A percentile compares a stretch with the other conserved stretches of the same genome.
These are phyloP conservation scores for Dipodomys stephensi DNA, from an alignment of 2,113 vertebrate genomes.

Conservation along the genomic window DNA sequence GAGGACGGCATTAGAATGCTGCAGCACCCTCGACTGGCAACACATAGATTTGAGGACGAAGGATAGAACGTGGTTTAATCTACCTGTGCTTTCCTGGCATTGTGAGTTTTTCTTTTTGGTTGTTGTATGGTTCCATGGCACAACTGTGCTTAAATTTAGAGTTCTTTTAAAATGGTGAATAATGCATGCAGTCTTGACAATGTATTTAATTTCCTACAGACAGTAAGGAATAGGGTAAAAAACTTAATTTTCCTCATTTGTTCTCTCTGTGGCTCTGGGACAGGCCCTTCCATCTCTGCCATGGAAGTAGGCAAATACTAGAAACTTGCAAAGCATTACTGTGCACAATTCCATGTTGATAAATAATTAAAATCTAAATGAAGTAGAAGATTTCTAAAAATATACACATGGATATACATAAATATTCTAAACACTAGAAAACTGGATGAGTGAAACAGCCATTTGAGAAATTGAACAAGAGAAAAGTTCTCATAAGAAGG, in stretches of 20 bases:
- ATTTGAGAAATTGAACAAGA: neutral
- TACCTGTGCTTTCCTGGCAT: neutral
- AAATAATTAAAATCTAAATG: neutral
- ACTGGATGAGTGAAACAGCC: neutral
- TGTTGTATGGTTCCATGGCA: neutral
- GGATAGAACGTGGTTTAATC: fast-evolving
- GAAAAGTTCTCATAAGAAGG: neutral
- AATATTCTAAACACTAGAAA: neutral
- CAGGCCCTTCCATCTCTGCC: neutral
- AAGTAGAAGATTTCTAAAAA: neutral
- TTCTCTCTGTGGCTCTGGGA: neutral
- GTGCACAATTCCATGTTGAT: neutral
- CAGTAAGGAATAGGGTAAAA: neutral
- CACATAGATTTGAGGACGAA: neutral
- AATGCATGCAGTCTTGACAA: neutral
- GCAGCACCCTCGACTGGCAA: too few species aligned
- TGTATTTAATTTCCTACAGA: neutral
- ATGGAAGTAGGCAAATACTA: neutral
- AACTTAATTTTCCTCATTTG: neutral
- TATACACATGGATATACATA: too few species aligned
- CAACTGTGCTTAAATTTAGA: neutral
- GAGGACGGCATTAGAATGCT: too few species aligned
- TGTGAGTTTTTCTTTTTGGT: neutral
- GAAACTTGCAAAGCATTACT: neutral
- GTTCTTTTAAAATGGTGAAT: neutral